phyloP scores from a whole-genome alignment of 2,797 vertebrate species.

The Remorina albescens region DNA sequence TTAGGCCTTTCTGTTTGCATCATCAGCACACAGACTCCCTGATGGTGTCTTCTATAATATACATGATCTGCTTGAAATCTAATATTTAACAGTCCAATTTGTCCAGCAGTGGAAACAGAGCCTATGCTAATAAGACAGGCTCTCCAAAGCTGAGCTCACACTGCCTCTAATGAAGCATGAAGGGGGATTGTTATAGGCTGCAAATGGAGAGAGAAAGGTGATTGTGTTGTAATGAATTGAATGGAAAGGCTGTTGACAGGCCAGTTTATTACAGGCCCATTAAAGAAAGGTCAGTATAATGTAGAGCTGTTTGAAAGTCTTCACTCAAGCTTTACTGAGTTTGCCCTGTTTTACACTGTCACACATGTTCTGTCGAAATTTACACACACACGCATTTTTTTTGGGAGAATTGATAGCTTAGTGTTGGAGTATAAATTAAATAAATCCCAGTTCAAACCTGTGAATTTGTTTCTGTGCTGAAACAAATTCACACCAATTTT shows the following conservation, averaged over 20 bases:
- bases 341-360: constrained; percentile 5
- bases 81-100: constrained; percentile 74
- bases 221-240: constrained; percentile 99
- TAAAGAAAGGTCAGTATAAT: constrained; percentile 92
- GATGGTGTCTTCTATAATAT: constrained; percentile 36
- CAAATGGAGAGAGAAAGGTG: constrained; percentile 82
- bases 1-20: constrained; percentile 16
- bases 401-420: neutral
- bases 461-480: neutral
- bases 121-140: constrained; percentile 90
- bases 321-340: constrained; percentile 34
- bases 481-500: too few relatives aligned
- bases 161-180: constrained; percentile 98
- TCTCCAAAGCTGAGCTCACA: constrained; percentile 88
- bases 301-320: constrained; percentile 43
- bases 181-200: constrained; percentile 63
- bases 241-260: constrained; percentile 96
- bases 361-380: neutral
- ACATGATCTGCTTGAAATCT: constrained; percentile 60
- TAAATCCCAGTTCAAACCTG: neutral
- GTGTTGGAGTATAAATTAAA: neutral
- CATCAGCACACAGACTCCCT: constrained; percentile 24
- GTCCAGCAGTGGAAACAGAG: constrained; percentile 69
- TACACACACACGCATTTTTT: too few relatives aligned
- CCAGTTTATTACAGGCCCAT: constrained; percentile 87